These are phyloP conservation scores for Solenodon paradoxus DNA, from an alignment of 2,113 vertebrate species.

Conservation along the genomic window DNA sequence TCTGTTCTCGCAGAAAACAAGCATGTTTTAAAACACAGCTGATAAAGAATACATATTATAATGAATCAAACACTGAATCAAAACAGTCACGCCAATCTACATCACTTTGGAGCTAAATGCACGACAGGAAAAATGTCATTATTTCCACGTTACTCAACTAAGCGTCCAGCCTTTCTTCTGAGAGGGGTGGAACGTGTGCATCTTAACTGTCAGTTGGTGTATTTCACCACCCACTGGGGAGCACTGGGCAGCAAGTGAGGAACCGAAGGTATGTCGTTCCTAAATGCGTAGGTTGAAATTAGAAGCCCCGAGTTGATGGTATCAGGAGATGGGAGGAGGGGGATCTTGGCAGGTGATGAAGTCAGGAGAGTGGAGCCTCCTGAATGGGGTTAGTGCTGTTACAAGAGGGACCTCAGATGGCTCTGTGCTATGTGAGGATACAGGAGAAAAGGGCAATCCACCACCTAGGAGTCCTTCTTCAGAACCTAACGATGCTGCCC, in stretches of 20 bases:
- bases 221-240: not conserved
- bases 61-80: not conserved
- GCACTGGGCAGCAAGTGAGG: not conserved
- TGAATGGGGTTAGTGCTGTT: not conserved
- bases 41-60: not conserved
- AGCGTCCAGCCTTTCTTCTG: not conserved
- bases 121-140: not conserved
- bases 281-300: not conserved
- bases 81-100: not conserved
- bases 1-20: not conserved
- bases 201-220: not conserved
- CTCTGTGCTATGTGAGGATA: accelerated
- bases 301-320: not conserved
- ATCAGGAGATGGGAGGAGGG: not conserved
- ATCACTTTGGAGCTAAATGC: not conserved
- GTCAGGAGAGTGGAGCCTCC: not conserved
- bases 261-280: not conserved
- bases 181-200: not conserved
- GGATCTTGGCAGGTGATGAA: not conserved
- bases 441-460: not conserved
- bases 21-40: not conserved
- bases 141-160: not conserved
- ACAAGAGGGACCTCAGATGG: not conserved
- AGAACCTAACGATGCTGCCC: accelerated
- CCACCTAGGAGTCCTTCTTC: no score